Conservation (phyloP, 1,140 invertebrate species). For the Pogonus chalceus region DNA sequence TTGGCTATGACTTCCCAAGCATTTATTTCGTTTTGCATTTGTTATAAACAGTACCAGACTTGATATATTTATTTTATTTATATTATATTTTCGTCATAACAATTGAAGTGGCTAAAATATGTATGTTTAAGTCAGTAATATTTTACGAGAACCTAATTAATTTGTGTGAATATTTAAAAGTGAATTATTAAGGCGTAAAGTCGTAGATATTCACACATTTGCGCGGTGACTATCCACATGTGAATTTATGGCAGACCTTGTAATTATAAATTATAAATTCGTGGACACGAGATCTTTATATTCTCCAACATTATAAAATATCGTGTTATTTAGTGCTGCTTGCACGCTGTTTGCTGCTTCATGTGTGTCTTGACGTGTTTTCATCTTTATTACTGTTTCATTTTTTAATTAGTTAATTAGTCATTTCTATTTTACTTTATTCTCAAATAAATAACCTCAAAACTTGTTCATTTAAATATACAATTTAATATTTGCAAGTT, state of each 20-base stretch:
- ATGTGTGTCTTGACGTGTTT: no score
- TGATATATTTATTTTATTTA: not conserved
- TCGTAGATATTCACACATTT: conserved; percentile 1
- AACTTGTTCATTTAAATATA: no score
- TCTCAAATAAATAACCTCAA: no score
- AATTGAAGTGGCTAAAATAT: not conserved
- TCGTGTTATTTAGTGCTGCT: no score
- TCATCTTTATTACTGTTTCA: no score
- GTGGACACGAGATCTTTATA: no score
- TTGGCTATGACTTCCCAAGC: not conserved
- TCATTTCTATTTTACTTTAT: no score
- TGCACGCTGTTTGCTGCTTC: no score
- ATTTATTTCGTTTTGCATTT: not conserved
- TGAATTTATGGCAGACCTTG: conserved; percentile 3
- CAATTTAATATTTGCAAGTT: no score
- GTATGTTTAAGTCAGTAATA: not conserved
- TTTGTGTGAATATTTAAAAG: not conserved
- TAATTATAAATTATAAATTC: conserved; percentile 6
- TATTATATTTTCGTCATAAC: not conserved
- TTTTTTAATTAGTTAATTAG: no score
- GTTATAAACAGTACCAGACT: not conserved
- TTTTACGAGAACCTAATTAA: not conserved
- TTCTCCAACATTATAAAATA: no score
- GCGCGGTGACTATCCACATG: not conserved
- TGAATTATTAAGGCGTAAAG: not conserved